phyloP scores from a whole-genome alignment of 2,113 vertebrate genomes.

The Lagopus muta region DNA sequence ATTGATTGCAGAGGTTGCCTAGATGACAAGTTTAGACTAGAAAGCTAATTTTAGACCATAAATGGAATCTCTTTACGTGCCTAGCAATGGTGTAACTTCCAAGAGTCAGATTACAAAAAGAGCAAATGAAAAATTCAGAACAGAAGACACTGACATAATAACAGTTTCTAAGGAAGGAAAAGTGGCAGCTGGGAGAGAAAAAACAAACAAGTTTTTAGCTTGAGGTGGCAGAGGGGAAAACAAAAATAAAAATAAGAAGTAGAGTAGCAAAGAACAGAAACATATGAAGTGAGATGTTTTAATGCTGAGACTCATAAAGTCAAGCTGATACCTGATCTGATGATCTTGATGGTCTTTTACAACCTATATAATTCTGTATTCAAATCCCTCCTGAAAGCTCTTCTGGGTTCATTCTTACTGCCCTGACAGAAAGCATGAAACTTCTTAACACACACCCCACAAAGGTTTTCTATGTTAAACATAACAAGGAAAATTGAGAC shows the following conservation, averaged over 20 bases:
- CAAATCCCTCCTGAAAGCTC: neutral
- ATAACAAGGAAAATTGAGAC: neutral
- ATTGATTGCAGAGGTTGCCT: constrained; percentile 23
- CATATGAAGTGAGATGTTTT: neutral
- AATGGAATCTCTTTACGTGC: neutral
- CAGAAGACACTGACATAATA: neutral
- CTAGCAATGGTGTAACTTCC: neutral
- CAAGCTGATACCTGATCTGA: neutral
- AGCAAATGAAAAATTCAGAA: neutral
- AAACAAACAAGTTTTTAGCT: neutral
- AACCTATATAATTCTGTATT: neutral
- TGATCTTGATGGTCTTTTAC: neutral
- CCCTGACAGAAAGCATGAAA: rapidly evolving
- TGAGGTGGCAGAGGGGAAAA: rapidly evolving
- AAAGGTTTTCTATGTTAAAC: neutral
- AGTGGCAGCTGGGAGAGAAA: neutral
- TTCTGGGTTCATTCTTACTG: neutral
- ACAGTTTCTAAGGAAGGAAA: neutral
- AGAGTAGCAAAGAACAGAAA: neutral
- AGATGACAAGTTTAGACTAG: constrained; percentile 35
- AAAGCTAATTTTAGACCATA: constrained; percentile 27
- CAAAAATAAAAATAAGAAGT: neutral
- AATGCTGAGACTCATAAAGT: neutral
- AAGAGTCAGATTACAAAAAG: neutral
- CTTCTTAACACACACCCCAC: neutral